A percentile compares a stretch with the other conserved stretches of the same genome.
Conservation (phyloP, 2,797 vertebrate species). For the Cirrhinus mrigala region DNA sequence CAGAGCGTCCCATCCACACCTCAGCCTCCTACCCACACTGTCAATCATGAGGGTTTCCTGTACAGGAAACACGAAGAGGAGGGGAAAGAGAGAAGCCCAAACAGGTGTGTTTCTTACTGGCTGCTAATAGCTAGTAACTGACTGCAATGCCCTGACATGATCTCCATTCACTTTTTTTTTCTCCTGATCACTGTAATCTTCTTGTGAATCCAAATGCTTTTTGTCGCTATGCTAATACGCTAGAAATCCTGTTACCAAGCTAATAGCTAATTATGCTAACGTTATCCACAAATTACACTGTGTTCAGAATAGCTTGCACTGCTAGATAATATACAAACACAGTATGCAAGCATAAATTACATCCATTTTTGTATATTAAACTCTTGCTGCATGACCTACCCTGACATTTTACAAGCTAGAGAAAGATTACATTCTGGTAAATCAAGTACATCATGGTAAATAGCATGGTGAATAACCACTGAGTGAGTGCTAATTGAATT, state of each 20-base stretch:
- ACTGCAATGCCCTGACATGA: background rate
- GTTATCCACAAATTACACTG: background rate
- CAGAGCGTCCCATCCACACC: constrained; percentile 83
- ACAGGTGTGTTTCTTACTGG: constrained; percentile 80
- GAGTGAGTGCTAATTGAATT: background rate
- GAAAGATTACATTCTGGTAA: background rate
- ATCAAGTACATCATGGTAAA: background rate
- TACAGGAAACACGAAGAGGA: constrained; percentile 93
- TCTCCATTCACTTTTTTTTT: background rate
- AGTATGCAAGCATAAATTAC: constrained; percentile 9
- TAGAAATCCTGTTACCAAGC: constrained; percentile 12
- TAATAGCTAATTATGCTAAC: background rate
- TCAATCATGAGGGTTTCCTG: constrained; percentile 87
- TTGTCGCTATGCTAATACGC: background rate
- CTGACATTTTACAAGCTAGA: background rate
- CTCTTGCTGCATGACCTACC: background rate
- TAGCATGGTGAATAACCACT: background rate
- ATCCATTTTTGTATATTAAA: background rate
- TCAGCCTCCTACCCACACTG: constrained; percentile 81
- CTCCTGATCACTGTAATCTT: background rate
- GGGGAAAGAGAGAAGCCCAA: constrained; percentile 88
- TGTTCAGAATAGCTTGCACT: background rate
- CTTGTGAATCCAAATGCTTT: background rate
- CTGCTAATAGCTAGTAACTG: background rate
- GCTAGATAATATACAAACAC: background rate